phyloP scores from a whole-genome alignment of 2,797 vertebrate species.

The Lerista edwardsae region DNA sequence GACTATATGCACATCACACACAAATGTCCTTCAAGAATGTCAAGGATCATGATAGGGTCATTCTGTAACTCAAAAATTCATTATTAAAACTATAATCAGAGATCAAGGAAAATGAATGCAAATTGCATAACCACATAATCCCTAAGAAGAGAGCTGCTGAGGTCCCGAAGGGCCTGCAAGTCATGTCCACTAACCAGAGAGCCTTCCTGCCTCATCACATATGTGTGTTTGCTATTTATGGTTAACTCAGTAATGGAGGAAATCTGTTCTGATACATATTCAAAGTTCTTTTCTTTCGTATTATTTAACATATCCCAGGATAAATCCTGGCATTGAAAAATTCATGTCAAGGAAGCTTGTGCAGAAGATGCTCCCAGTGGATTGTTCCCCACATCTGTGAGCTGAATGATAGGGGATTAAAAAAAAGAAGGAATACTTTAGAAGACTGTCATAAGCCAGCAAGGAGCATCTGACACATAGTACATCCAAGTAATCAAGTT shows the following conservation, averaged over 20 bases:
- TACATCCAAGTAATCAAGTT: background rate
- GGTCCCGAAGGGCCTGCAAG: background rate
- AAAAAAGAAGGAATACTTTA: too few species aligned
- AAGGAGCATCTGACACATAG: background rate
- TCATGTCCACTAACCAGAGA: background rate
- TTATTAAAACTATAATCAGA: conserved; percentile 11
- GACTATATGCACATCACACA: background rate
- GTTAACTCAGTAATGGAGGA: background rate
- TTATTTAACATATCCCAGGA: background rate
- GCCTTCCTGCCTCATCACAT: background rate
- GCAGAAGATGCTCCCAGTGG: background rate
- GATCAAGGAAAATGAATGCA: background rate
- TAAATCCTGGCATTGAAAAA: background rate
- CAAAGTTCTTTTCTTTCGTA: background rate
- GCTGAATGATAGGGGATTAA: background rate
- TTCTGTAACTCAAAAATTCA: conserved; percentile 1
- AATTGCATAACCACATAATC: background rate
- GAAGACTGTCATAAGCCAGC: background rate
- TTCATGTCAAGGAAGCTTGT: background rate
- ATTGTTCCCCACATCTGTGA: background rate
- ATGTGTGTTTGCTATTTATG: background rate
- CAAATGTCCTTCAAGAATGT: background rate
- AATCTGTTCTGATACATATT: background rate
- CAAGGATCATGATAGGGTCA: background rate
- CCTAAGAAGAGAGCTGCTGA: background rate